Evolutionary conservation across 2,888 invertebrate genomes (phyloP), one percentile per base, ranked within the genome.

Genomic region (Anagyrus pseudococci): DNA sequence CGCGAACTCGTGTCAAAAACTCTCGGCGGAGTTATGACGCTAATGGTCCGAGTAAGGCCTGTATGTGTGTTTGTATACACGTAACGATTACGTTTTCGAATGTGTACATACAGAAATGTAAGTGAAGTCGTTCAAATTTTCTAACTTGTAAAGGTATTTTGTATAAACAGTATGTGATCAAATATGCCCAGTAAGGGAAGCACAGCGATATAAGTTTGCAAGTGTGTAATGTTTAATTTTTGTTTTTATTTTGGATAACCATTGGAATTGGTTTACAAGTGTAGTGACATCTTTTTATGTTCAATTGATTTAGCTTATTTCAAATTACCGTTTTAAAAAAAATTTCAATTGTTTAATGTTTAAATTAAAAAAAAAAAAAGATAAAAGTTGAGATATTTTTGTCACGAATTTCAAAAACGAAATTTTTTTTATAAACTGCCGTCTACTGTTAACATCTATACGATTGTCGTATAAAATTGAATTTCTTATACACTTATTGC

Each of bases 121-220:
- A 47, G 26, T 17, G 15, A 17, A 19, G 26, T 41, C 22, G 48
- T n/a, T 6, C 48, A 49, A 22, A 53, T 41, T 56, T 63, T 63
- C 56, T 59, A 49, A 63, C 40, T 44, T 49, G 25, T 55, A 47
- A 40, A 37, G 26, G 40, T 56, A 47, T 59, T 59, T 64, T 59
- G 50, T 59, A 56, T 44, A 64, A 64, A 50, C 50, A 20, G 19
- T 53, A 53, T 52, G 64, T 56, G 52, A 59, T 64, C 17, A 46
- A 44, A n/a, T 33, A 43, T 13, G n/a, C 17, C 19, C 40, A 25
- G 40, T 29, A 26, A 49, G 33, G 22, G 19, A 26, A 53, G 43
- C 49, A 40, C 40, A 46, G 37, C 20, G 26, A 37, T 20, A 17
- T n/a, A 49, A 25, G 25, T 25, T 49, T 26, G 33, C 19, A n/a